Conservation (phyloP, 2,888 invertebrate genomes). For the Habroteleia sp. region DNA sequence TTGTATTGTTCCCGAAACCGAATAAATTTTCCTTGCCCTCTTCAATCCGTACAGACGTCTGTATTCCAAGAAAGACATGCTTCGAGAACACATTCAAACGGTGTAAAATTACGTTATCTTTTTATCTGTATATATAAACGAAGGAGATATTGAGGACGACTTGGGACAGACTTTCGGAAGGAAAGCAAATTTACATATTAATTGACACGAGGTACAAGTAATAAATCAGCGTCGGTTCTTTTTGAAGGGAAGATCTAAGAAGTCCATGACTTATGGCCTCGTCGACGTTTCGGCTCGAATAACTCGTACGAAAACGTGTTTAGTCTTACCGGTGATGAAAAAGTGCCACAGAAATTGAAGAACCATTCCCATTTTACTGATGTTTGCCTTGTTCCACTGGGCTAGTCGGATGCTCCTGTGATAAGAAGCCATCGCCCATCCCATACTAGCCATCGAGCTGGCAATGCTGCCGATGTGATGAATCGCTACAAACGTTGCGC, state of each 20-base stretch:
- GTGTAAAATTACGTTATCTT: conserved; percentile 8
- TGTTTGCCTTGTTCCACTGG: conserved; percentile 89
- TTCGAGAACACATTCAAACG: neutral
- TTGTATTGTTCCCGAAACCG: too few species aligned
- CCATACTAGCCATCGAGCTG: conserved; percentile 92
- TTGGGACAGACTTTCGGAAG: conserved; percentile 22
- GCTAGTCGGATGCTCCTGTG: conserved; percentile 91
- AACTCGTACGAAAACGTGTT: conserved; percentile 6
- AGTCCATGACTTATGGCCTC: conserved; percentile 35
- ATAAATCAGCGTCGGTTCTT: conserved; percentile 51
- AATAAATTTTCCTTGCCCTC: too few species aligned
- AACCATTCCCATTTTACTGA: conserved; percentile 86
- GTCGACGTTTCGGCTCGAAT: conserved; percentile 24
- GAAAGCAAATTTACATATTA: conserved; percentile 53
- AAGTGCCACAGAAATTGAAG: conserved; percentile 93
- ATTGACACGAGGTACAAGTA: conserved; percentile 41
- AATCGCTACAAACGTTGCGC: conserved; percentile 81
- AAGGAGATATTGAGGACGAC: conserved; percentile 4
- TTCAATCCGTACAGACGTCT: too few species aligned
- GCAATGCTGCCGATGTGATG: conserved; percentile 88
- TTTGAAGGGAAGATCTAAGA: conserved; percentile 26
- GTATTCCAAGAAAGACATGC: too few species aligned
- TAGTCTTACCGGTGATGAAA: conserved; percentile 86
- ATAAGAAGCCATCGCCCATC: conserved; percentile 95
- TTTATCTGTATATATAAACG: neutral